phyloP scores from a whole-genome alignment of 2,888 invertebrate genomes.

The Yponomeuta cagnagella region DNA sequence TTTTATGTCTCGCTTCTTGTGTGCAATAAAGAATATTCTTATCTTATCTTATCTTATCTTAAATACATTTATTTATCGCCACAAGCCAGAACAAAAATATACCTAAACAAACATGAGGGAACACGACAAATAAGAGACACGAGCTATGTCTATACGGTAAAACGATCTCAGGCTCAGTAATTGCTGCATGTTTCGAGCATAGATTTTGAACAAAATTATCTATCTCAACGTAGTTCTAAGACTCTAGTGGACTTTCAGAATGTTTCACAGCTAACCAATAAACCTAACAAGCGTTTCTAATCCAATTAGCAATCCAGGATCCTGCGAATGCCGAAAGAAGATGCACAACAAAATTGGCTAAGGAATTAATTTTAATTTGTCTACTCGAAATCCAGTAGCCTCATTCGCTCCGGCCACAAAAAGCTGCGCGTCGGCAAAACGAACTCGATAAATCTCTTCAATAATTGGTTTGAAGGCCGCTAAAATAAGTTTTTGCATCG shows the following conservation, averaged over 20 bases:
- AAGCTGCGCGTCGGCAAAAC: neutral
- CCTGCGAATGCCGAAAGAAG: neutral
- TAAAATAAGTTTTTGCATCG: neutral
- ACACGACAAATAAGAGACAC: too few species aligned
- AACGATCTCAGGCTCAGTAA: too few species aligned
- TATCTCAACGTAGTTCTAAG: too few species aligned
- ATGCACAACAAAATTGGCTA: neutral
- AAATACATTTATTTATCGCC: too few species aligned
- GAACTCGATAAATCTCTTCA: neutral
- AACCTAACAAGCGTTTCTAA: neutral
- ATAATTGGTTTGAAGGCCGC: constrained; percentile 5
- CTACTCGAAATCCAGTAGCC: constrained; percentile 9
- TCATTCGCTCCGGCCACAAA: constrained; percentile 2
- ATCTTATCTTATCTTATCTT: too few species aligned
- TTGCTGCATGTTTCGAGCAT: too few species aligned
- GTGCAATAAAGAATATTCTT: too few species aligned
- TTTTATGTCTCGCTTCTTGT: too few species aligned
- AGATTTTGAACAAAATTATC: too few species aligned
- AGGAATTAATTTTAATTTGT: constrained; percentile 9
- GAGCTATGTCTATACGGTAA: too few species aligned
- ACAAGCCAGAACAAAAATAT: too few species aligned
- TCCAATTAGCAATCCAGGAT: neutral
- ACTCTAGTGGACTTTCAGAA: neutral
- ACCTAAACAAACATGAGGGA: too few species aligned
- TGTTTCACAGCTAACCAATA: neutral